phyloP scores from a whole-genome alignment of 2,113 vertebrate species.

The Nesospiza acunhae region DNA sequence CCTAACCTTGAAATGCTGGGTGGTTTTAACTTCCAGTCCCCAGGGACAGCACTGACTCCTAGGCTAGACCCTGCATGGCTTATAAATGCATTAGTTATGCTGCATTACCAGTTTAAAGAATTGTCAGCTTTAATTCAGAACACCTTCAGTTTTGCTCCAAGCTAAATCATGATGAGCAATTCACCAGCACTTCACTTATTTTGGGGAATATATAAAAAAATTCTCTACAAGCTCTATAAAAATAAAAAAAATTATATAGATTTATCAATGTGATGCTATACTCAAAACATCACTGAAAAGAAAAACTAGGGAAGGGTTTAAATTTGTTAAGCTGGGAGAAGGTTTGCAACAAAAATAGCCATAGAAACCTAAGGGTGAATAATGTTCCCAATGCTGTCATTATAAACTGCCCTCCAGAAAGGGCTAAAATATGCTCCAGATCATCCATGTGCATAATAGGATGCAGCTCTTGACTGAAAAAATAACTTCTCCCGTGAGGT shows the following conservation, averaged over 20 bases:
- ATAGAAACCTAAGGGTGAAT: neutral
- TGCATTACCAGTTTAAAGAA: neutral
- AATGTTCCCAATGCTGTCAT: neutral
- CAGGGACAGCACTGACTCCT: neutral
- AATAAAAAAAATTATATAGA: neutral
- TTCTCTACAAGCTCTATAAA: neutral
- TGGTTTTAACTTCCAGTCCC: neutral
- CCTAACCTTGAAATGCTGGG: neutral
- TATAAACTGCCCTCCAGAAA: conserved; percentile 23
- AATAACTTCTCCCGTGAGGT: conserved; percentile 2
- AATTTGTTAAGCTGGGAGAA: neutral
- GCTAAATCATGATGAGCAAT: neutral
- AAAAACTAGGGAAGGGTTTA: neutral
- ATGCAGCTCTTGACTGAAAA: conserved; percentile 3
- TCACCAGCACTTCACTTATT: neutral
- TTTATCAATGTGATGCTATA: neutral
- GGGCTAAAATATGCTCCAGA: neutral
- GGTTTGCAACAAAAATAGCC: neutral
- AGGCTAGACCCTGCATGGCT: neutral
- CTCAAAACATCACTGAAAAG: neutral
- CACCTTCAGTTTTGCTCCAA: neutral
- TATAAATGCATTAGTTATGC: neutral
- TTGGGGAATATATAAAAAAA: neutral
- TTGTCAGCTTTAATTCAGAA: neutral
- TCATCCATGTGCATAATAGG: neutral